phyloP scores from a whole-genome alignment of 2,113 vertebrate species.

The Colius striatus region DNA sequence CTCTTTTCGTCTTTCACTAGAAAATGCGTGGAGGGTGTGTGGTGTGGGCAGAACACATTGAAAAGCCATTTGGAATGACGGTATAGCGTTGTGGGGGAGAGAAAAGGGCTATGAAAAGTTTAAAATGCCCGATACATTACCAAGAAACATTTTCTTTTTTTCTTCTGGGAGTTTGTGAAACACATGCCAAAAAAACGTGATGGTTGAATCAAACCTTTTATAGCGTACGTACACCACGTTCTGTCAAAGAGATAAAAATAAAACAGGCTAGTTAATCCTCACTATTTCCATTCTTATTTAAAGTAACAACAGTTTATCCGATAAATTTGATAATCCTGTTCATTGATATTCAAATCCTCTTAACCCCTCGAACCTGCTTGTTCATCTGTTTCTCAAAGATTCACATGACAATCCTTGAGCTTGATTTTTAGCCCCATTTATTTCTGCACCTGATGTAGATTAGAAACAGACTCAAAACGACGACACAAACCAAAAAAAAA shows the following conservation, averaged over 20 bases:
- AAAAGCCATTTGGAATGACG: background rate
- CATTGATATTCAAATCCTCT: background rate
- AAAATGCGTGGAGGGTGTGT: background rate
- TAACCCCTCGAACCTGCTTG: background rate
- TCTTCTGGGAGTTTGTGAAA: conserved; percentile 70
- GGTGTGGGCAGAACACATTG: fast-evolving
- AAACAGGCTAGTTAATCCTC: background rate
- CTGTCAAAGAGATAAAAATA: conserved; percentile 59
- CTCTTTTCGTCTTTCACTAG: background rate
- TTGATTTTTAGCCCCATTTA: background rate
- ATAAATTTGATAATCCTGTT: conserved; percentile 6
- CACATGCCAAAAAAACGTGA: conserved; percentile 74
- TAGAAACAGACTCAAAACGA: background rate
- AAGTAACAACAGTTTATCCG: background rate
- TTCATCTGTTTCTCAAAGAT: conserved; percentile 13
- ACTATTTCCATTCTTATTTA: conserved; percentile 17
- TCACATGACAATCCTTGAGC: background rate
- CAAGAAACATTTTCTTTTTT: conserved; percentile 72
- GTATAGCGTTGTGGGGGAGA: background rate
- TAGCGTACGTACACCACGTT: background rate
- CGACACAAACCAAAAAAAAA: background rate
- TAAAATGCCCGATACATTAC: conserved; percentile 41
- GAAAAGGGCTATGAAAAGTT: background rate
- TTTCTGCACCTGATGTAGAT: background rate
- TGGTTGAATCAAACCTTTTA: conserved; percentile 24